Percentiles rank a stretch among this genome's conserved stretches.
phyloP scores from a whole-genome alignment of 2,888 invertebrate genomes.

The Rosalia funebris region DNA sequence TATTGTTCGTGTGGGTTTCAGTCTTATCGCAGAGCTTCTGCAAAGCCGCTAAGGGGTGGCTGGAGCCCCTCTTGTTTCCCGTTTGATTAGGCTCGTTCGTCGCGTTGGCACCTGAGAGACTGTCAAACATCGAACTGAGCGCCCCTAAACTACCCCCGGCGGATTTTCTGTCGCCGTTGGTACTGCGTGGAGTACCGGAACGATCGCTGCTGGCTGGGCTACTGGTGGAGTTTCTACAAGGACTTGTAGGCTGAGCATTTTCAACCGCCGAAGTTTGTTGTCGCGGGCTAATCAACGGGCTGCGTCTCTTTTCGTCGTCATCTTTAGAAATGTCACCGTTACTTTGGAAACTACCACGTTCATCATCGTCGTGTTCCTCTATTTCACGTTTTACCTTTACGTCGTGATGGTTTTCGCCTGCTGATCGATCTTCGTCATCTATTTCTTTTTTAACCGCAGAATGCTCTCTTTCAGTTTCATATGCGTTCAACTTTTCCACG shows the following conservation, averaged over 20 bases:
- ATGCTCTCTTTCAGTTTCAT: constrained; percentile 65
- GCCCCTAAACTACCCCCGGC: constrained; percentile 80
- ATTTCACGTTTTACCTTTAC: constrained; percentile 56
- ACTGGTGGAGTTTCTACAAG: constrained; percentile 70
- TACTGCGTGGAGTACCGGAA: constrained; percentile 79
- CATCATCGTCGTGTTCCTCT: constrained; percentile 63
- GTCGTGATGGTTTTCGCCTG: constrained; percentile 63
- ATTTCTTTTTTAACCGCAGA: constrained; percentile 59
- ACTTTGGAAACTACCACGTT: constrained; percentile 59
- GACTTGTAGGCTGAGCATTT: constrained; percentile 67
- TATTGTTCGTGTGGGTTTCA: constrained; percentile 74
- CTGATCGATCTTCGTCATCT: constrained; percentile 55
- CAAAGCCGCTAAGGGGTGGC: constrained; percentile 92
- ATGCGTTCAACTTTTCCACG: constrained; percentile 56
- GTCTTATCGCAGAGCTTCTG: constrained; percentile 97
- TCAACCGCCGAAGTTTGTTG: constrained; percentile 58
- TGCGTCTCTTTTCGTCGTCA: constrained; percentile 58
- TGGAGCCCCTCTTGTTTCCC: constrained; percentile 74
- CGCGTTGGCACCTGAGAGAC: constrained; percentile 72
- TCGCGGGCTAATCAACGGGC: constrained; percentile 59
- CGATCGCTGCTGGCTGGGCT: constrained; percentile 83
- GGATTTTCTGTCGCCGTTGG: constrained; percentile 69
- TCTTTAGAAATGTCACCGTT: constrained; percentile 56
- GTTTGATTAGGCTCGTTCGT: constrained; percentile 61
- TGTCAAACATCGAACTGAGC: constrained; percentile 91